phyloP scores from a whole-genome alignment of 2,888 invertebrate species.

The Glaucopsyche alexis region DNA sequence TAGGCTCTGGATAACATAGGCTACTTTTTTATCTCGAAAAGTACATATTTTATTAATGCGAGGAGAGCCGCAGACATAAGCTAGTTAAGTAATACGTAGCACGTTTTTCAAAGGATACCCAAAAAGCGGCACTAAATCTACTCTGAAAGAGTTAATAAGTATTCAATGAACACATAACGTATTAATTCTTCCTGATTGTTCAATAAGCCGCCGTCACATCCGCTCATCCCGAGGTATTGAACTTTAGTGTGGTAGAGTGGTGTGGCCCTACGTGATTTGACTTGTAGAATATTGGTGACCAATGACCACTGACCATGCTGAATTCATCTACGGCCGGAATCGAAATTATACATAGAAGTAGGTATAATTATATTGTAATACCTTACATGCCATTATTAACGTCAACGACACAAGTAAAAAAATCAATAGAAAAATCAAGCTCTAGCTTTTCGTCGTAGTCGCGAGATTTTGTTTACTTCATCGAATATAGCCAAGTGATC shows the following conservation, averaged over 20 bases:
- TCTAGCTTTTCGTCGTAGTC: no score
- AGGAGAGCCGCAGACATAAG: no score
- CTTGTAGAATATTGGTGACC: background rate
- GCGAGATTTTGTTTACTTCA: no score
- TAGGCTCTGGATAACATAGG: no score
- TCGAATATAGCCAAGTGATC: no score
- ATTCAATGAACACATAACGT: conserved; percentile 21
- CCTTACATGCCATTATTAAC: no score
- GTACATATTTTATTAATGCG: no score
- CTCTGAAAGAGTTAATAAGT: background rate
- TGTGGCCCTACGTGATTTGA: conserved; percentile 15
- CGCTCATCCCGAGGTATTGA: conserved; percentile 29
- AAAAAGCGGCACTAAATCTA: background rate
- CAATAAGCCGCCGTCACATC: conserved; percentile 22
- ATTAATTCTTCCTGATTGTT: conserved; percentile 21
- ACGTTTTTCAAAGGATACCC: background rate
- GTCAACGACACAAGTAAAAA: no score
- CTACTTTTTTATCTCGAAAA: no score
- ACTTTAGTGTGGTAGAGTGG: background rate
- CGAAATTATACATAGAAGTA: background rate
- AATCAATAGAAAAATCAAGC: no score
- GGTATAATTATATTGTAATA: background rate
- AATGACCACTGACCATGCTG: background rate
- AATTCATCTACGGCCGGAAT: background rate
- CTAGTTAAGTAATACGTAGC: background rate